Evolutionary conservation across 2,888 invertebrate species (phyloP).

Genomic region (Mimumesa dahlbomi): DNA sequence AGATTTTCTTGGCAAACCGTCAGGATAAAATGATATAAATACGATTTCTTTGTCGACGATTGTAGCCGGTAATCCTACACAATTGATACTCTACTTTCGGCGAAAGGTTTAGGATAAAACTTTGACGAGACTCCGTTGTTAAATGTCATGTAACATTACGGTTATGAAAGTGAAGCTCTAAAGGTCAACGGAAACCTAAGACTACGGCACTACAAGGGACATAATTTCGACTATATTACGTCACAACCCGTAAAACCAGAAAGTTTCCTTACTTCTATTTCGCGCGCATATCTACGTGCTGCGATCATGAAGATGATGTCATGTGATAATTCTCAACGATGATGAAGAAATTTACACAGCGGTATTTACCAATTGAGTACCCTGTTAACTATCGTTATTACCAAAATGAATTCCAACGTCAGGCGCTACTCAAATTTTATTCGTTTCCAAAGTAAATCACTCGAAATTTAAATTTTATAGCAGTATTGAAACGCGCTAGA

Average conservation of each 20-base stretch:
- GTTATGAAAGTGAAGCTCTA: slow-evolving; percentile 22
- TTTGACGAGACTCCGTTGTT: slow-evolving; percentile 31
- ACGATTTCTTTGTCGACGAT: slow-evolving; percentile 18
- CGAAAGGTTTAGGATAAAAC: slow-evolving; percentile 16
- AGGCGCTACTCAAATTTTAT: neutral
- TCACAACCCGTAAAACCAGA: slow-evolving; percentile 45
- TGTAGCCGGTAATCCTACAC: slow-evolving; percentile 34
- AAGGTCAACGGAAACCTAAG: slow-evolving; percentile 12
- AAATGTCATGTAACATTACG: no score
- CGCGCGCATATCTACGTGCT: slow-evolving; percentile 20
- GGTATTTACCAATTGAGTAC: slow-evolving; percentile 16
- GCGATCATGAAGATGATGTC: slow-evolving; percentile 53
- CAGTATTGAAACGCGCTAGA: no score
- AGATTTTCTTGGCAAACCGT: slow-evolving; percentile 35
- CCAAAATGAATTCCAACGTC: neutral
- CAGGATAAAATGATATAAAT: slow-evolving; percentile 49
- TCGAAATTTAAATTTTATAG: neutral
- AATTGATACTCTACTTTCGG: slow-evolving; percentile 41
- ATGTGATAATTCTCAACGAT: slow-evolving; percentile 49
- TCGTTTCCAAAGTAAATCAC: no score
- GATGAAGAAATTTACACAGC: slow-evolving; percentile 17
- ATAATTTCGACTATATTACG: slow-evolving; percentile 50
- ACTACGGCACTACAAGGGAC: slow-evolving; percentile 11
- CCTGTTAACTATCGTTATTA: neutral
- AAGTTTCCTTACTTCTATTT: slow-evolving; percentile 20